phyloP scores from a whole-genome alignment of 2,888 invertebrate species.

The Gerosis bhagava region DNA sequence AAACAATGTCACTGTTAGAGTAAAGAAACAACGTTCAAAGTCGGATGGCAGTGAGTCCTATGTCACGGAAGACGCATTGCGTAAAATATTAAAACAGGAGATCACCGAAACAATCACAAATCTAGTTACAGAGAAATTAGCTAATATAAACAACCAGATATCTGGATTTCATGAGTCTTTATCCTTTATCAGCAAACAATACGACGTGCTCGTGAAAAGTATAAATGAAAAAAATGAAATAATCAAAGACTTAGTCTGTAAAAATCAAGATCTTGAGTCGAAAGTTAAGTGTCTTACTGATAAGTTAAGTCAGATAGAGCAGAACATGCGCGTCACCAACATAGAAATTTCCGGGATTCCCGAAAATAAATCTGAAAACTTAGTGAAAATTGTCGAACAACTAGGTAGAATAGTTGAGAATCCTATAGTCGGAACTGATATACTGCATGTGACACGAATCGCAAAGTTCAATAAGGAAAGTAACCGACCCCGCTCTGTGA shows the following conservation, averaged over 20 bases:
- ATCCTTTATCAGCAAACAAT: conserved; percentile 8
- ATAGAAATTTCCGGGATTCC: conserved; percentile 6
- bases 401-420: background rate
- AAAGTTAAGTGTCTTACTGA: background rate
- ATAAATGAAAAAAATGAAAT: conserved; percentile 8
- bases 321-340: conserved; percentile 2
- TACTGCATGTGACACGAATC: conserved; percentile 12
- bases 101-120: conserved; percentile 5
- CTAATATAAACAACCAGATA: background rate
- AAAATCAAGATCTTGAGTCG: conserved; percentile 1
- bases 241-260: background rate
- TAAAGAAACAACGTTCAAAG: conserved; percentile 5
- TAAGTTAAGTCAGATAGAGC: background rate
- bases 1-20: background rate
- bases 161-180: conserved; percentile 9
- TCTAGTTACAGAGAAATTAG: background rate
- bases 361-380: conserved; percentile 6
- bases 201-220: conserved; percentile 1
- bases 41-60: background rate
- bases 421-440: background rate
- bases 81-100: conserved; percentile 1
- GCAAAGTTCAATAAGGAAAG: conserved; percentile 18
- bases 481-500: conserved; percentile 10
- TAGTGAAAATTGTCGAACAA: conserved; percentile 7
- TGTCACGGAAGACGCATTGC: conserved; percentile 6